Conservation (phyloP, 2,888 invertebrate genomes). For the Drosophila greeni region DNA sequence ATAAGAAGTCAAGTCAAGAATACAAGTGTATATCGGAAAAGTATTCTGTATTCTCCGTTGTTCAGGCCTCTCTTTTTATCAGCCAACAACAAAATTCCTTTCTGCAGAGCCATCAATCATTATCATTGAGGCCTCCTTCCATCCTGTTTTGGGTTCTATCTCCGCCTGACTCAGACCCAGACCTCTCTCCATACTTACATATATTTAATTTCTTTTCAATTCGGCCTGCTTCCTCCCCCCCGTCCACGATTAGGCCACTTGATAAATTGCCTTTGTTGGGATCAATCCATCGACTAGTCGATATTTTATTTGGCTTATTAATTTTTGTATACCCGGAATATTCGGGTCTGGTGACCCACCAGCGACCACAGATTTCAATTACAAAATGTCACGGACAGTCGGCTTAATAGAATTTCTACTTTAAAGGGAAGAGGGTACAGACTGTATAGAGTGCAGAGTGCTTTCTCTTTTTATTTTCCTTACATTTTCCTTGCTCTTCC, state of each 20-base stretch:
- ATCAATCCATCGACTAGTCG: slow-evolving; percentile 28
- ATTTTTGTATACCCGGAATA: slow-evolving; percentile 17
- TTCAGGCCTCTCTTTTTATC: slow-evolving; percentile 39
- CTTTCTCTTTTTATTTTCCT: slow-evolving; percentile 3
- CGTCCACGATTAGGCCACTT: slow-evolving; percentile 39
- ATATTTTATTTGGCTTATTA: slow-evolving; percentile 41
- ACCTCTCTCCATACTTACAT: slow-evolving; percentile 22
- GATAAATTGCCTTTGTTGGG: slow-evolving; percentile 51
- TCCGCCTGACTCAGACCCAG: slow-evolving; percentile 21
- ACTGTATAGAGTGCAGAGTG: neutral
- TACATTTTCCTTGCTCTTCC: neutral
- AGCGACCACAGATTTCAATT: slow-evolving; percentile 48
- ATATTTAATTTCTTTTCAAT: slow-evolving; percentile 47
- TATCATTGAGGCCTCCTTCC: slow-evolving; percentile 38
- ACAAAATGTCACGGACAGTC: slow-evolving; percentile 41
- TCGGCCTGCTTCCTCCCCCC: slow-evolving; percentile 6
- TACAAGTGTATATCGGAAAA: slow-evolving; percentile 18
- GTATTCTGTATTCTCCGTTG: slow-evolving; percentile 18
- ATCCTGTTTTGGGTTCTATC: slow-evolving; percentile 37
- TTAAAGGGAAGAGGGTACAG: slow-evolving; percentile 11
- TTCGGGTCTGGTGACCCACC: slow-evolving; percentile 28
- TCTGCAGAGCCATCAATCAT: slow-evolving; percentile 54
- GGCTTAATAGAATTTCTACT: slow-evolving; percentile 30
- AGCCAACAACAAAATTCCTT: slow-evolving; percentile 24
- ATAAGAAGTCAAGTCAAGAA: slow-evolving; percentile 24